Conservation (phyloP, 2,797 vertebrate genomes). For the Megaceryle alcyon region DNA sequence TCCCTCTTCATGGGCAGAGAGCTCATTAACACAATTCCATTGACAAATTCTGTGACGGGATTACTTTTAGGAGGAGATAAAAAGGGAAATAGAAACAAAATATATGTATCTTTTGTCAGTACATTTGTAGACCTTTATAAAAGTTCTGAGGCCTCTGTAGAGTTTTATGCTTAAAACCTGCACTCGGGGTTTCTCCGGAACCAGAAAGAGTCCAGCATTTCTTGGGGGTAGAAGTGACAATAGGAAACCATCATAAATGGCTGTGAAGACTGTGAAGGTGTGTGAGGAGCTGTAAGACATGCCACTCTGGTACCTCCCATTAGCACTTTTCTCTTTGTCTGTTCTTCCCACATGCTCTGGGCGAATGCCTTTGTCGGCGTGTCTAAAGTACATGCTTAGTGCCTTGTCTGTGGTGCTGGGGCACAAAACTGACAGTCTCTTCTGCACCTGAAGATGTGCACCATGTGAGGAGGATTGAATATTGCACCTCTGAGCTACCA, state of each 20-base stretch:
- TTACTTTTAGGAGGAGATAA: not conserved
- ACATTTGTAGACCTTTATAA: not conserved
- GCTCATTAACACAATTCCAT: not conserved
- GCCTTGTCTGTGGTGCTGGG: not conserved
- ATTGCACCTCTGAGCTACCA: not conserved
- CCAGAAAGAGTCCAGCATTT: not conserved
- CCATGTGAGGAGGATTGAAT: fast-evolving
- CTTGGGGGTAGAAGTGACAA: not conserved
- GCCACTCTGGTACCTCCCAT: not conserved
- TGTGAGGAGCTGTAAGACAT: not conserved
- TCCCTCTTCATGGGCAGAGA: not conserved
- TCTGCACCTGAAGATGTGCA: not conserved
- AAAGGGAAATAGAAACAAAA: not conserved
- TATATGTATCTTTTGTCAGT: not conserved
- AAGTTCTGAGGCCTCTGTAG: not conserved
- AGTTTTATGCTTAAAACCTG: not conserved
- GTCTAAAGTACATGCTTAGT: not conserved
- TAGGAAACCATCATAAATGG: not conserved
- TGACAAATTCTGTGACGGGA: not conserved
- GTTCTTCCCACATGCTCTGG: fast-evolving
- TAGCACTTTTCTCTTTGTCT: not conserved
- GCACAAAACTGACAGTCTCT: not conserved
- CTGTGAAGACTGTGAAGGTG: not conserved
- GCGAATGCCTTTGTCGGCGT: not conserved
- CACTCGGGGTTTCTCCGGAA: not conserved